These are phyloP conservation scores for Cotesia chilonis DNA, from an alignment of 1,140 invertebrate species.

Conservation along the genomic window DNA sequence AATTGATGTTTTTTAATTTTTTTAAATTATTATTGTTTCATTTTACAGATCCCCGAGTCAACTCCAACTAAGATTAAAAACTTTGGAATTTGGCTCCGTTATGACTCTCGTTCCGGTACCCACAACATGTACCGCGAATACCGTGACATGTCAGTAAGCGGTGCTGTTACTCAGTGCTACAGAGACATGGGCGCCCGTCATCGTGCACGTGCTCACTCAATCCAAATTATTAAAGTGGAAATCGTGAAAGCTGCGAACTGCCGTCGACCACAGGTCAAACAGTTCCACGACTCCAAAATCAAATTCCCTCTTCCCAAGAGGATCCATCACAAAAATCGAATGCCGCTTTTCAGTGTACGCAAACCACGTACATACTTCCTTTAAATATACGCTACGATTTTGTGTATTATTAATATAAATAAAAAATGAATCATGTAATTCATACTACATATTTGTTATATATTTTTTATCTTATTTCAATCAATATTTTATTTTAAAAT, in stretches of 20 bases:
- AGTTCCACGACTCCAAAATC: slow-evolving; percentile 97
- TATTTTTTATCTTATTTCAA: slow-evolving; percentile 9
- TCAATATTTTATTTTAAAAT: neutral
- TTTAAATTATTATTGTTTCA: neutral
- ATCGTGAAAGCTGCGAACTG: slow-evolving; percentile 87
- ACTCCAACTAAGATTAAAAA: slow-evolving; percentile 96
- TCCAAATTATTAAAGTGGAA: slow-evolving; percentile 98
- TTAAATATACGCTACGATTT: slow-evolving; percentile 64
- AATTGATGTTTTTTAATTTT: neutral
- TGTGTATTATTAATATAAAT: slow-evolving; percentile 36
- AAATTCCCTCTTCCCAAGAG: slow-evolving; percentile 96
- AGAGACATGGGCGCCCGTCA: slow-evolving; percentile 99
- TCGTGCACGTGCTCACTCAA: slow-evolving; percentile 95
- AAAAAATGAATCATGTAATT: slow-evolving; percentile 39
- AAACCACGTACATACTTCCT: slow-evolving; percentile 95
- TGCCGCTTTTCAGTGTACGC: slow-evolving; percentile 84
- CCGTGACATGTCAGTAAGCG: slow-evolving; percentile 92
- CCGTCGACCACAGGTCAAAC: slow-evolving; percentile 92
- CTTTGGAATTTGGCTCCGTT: slow-evolving; percentile 98
- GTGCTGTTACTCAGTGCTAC: slow-evolving; percentile 98
- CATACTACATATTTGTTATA: slow-evolving; percentile 37
- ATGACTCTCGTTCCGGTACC: slow-evolving; percentile 96
- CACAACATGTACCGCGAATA: slow-evolving; percentile 99
- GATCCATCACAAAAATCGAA: slow-evolving; percentile 82
- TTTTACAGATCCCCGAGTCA: slow-evolving; percentile 83